phyloP scores from a whole-genome alignment of 2,797 vertebrate species.

The Cyclura pinguis region DNA sequence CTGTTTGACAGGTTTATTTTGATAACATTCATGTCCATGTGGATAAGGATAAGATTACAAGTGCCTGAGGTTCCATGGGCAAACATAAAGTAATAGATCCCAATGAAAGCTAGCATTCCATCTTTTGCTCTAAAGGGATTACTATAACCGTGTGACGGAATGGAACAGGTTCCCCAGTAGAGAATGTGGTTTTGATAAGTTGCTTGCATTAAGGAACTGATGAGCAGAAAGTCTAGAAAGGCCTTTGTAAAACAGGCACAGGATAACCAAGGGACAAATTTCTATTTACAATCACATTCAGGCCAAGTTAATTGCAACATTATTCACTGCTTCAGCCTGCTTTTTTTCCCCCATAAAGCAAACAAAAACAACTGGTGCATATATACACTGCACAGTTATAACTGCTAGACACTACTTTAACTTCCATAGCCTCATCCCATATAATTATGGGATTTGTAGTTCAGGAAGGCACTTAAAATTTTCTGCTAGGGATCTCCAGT shows the following conservation, averaged over 20 bases:
- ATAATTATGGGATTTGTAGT: too few species aligned
- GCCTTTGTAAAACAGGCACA: constrained; percentile 29
- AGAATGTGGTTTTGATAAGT: constrained; percentile 41
- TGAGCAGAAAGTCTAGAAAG: constrained; percentile 43
- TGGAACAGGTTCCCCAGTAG: constrained; percentile 11
- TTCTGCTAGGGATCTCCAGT: too few species aligned
- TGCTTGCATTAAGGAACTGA: constrained; percentile 54
- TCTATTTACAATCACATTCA: constrained; percentile 45
- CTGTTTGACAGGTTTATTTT: constrained; percentile 67
- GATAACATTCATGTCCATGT: constrained; percentile 54
- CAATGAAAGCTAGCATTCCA: constrained; percentile 50
- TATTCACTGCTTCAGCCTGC: not conserved
- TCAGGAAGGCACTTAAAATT: too few species aligned
- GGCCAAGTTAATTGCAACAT: not conserved
- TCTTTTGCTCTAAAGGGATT: constrained; percentile 22
- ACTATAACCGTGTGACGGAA: not conserved
- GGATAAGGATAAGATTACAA: constrained; percentile 60
- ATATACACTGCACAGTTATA: too few species aligned
- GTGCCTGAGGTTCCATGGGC: constrained; percentile 35
- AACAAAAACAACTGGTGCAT: not conserved
- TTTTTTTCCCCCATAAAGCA: not conserved
- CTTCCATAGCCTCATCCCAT: too few species aligned
- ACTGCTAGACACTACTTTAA: too few species aligned
- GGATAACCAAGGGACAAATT: constrained; percentile 7
- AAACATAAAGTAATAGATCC: constrained; percentile 51